Evolutionary conservation across 2,888 invertebrate genomes (phyloP), one percentile per base, ranked within the genome.

Genomic region (Panorpa germanica): DNA sequence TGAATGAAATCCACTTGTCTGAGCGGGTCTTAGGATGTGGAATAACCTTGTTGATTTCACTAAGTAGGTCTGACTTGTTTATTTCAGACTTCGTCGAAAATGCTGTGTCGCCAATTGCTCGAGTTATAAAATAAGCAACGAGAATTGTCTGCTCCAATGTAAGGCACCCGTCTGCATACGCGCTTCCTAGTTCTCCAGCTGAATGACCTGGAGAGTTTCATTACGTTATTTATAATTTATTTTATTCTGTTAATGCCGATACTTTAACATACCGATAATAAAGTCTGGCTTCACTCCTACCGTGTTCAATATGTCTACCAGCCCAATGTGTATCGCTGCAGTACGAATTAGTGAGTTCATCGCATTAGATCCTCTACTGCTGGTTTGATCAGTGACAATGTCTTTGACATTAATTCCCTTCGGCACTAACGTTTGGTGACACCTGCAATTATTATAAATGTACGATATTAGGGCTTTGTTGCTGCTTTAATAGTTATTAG

Each of bases 141-240:
- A 85, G 52, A 34, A 91, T 72, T 61, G 81, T 78, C 55, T 91
- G 77, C 44, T 86, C 81, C 1, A 76, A 70, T 0, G 85, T 82
- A 40, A 93, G 66, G 39, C 83, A 80, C 1, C 83, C 86, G 50
- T 95, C 95, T 3, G 88, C 90, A 55, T 95, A 95, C 0, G 83
- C 90, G 51, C 95, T 93, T 2, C 85, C 90, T 5, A 95, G 59
- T 51, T 95, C 95, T 13, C 95, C 95, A 0, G 88, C 82, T 7
- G 91, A 91, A 53, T 93, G 91, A 3, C 95, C n/a, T n/a, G n/a
- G n/a, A n/a, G n/a, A n/a, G n/a, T n/a, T n/a, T n/a, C n/a, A n/a
- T n/a, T n/a, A n/a, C n/a, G n/a, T n/a, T n/a, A n/a, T n/a, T n/a
- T n/a, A n/a, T n/a, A n/a, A n/a, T n/a, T n/a, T n/a, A n/a, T n/a